Conservation (phyloP, 2,888 invertebrate species). For the Thumatha senex region DNA sequence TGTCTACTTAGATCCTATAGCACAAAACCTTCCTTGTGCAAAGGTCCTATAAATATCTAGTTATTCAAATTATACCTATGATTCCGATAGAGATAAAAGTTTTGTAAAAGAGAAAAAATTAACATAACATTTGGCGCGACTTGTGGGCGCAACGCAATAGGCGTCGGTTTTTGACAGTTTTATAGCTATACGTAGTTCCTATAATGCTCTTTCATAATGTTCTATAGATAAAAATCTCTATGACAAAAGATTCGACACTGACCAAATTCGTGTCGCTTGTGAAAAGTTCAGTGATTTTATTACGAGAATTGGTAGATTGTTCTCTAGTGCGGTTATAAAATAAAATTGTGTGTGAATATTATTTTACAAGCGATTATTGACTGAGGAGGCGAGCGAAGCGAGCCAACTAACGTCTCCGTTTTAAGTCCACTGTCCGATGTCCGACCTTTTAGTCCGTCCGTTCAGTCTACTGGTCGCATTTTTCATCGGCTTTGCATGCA, state of each 20-base stretch:
- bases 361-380: slow-evolving; percentile 2
- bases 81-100: too few species aligned
- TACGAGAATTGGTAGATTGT: slow-evolving; percentile 27
- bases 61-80: too few species aligned
- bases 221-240: slow-evolving; percentile 36
- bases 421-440: too few species aligned
- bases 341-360: slow-evolving; percentile 7
- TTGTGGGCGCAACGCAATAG: slow-evolving; percentile 13
- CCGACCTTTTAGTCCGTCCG: too few species aligned
- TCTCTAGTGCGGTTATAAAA: slow-evolving; percentile 14
- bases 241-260: slow-evolving; percentile 39
- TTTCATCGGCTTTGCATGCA: too few species aligned
- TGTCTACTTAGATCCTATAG: too few species aligned
- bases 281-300: slow-evolving; percentile 32
- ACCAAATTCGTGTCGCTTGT: slow-evolving; percentile 34
- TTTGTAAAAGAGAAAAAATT: too few species aligned
- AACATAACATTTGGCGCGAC: background rate
- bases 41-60: too few species aligned
- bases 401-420: too few species aligned
- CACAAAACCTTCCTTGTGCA: too few species aligned
- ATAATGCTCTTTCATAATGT: slow-evolving; percentile 41
- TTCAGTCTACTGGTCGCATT: too few species aligned
- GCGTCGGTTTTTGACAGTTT: slow-evolving; percentile 48
- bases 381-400: too few species aligned
- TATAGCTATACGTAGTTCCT: slow-evolving; percentile 47